Evolutionary conservation across 92 coral and sea anemone species (phyloP), one percentile per base, ranked within the genome.

Genomic region (Metridium senile): DNA sequence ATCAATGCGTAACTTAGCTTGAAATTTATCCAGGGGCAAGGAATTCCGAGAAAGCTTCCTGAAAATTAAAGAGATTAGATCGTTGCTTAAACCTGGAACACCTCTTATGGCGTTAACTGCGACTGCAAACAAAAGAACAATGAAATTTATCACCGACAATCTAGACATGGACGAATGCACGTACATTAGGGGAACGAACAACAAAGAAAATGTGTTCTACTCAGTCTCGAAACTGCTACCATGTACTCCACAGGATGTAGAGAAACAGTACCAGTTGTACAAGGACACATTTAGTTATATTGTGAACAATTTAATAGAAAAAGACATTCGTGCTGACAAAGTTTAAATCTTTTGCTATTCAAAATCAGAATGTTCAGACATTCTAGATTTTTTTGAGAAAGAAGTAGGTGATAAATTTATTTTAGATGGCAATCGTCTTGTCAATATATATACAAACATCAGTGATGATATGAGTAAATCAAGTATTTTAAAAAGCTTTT

Each of bases 41-140:
- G 65, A 9, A 4, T 82, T 82, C 25, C 54, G 87, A 59, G 70
- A 75, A 62, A 67, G 77, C 76, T 82, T 74, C 75, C 70, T 69
- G 30, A 54, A 64, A 2, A 75, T 82, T 8, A 81, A 76, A 0
- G 82, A 76, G 33, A 23, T 82, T 20, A 51, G 87, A 47, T 54
- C 82, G 2, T 71, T 75, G 17, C 74, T 82, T 7, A 67, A 71
- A 0, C 76, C 76, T 75, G 82, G 87, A 0, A 20, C 75, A 11
- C 82, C 87, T 56, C 46, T 69, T 18, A 62, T 75, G 63, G 87
- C 87, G 26, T 70, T 82, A 10, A 83, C 87, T 53, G 87, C 82
- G 57, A 82, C 82, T 47, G 82, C 87, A 29, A 74, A 80, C 69
- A 71, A 53, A 27, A 74, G 43, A 26, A 67, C 81, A 53, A 53